Evolutionary conservation across 2,888 invertebrate genomes (phyloP), one percentile per base, ranked within the genome.

Genomic region (Shargacucullia verbasci): DNA sequence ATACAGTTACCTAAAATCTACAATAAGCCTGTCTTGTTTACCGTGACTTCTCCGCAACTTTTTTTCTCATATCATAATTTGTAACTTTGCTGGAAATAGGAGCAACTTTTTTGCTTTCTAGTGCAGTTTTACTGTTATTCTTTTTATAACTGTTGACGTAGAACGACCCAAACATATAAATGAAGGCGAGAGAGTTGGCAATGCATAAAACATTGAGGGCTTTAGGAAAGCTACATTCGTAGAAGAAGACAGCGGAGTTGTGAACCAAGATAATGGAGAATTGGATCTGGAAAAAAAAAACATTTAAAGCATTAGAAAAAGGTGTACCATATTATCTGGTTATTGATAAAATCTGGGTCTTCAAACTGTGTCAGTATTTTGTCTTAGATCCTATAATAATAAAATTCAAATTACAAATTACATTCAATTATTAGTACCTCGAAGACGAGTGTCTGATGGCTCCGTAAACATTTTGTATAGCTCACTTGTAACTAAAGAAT

Each of bases 91-190:
- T 60, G 6, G 56, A 41, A 14, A 68, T 35, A 0, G 37, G 9
- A 6, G 45, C 53, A 0, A 10, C 31, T 0, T 62, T 59, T 20
- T 61, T 50, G 5, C 35, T 45, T 8, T 70, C 58, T 10, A 58
- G 46, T 9, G 7, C 14, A 10, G 1, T 15, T 29, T 73, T 68
- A 7, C n/a, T 57, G 4, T 40, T 44, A 1, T 35, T 41, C 6
- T 59, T 52, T 7, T 56, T 65, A 11, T 76, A 76, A 20, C 50
- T 71, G 7, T 69, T 40, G 1, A 71, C 34, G 31, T 76, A 76
- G 50, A 76, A 76, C 3, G 60, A 74, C 2, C 75, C 78, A 9
- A 76, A 76, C 77, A 76, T 71, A 10, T 77, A 64, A 0, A 76
- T 14, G n/a, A 76, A 76, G 0, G 53, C 54, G 3, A 45, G 0